Evolutionary conservation across 2,888 invertebrate species (phyloP).

Genomic region (Thecocarcelia acutangulata): DNA sequence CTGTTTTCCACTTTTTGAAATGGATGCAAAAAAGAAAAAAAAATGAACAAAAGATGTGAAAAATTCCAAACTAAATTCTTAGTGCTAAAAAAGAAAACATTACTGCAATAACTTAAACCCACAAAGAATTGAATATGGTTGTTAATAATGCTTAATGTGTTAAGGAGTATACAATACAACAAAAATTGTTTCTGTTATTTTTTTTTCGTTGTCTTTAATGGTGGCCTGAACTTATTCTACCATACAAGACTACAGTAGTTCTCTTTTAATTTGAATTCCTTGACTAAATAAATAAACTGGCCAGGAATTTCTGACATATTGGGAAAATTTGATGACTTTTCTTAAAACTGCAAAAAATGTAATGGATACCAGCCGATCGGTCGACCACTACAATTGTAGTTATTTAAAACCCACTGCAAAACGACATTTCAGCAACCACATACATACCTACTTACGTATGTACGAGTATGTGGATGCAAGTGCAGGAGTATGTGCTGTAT

Average conservation of each 20-base stretch:
- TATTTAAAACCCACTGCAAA: constrained; percentile 21
- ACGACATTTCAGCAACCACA: background rate
- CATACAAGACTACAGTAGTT: constrained; percentile 37
- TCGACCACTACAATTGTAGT: constrained; percentile 21
- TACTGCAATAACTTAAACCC: constrained; percentile 31
- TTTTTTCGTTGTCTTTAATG: constrained; percentile 25
- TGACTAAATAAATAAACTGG: constrained; percentile 20
- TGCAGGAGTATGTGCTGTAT: no score
- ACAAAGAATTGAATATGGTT: constrained; percentile 45
- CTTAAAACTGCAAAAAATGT: background rate
- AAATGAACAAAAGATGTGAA: background rate
- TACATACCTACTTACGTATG: background rate
- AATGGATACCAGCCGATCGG: no score
- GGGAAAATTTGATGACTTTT: constrained; percentile 28
- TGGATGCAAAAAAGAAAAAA: background rate
- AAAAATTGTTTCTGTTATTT: background rate
- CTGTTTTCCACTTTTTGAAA: constrained; percentile 24
- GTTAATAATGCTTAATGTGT: constrained; percentile 50
- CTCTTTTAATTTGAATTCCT: constrained; percentile 42
- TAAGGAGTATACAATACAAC: constrained; percentile 43
- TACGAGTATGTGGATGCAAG: no score
- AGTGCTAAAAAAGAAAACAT: constrained; percentile 20
- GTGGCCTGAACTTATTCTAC: constrained; percentile 51
- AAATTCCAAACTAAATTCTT: constrained; percentile 27
- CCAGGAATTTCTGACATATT: constrained; percentile 19